Evolutionary conservation across 30 jellyfish, hydroid and myxozoan species (phyloP), one percentile per base, ranked within the genome.

Genomic region (Aurelia sp.): DNA sequence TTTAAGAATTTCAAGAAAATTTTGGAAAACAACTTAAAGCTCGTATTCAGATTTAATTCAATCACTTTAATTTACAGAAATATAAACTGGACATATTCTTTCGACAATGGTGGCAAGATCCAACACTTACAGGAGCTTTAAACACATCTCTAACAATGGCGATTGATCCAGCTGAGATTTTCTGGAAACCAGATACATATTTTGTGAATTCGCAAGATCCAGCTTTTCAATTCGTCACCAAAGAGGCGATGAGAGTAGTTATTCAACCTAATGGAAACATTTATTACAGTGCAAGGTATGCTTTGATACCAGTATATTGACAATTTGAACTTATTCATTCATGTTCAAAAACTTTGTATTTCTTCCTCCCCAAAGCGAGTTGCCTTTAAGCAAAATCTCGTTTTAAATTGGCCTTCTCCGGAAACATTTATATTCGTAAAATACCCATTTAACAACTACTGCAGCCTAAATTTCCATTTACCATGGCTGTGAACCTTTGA

Each of bases 21-120:
- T 27, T 27, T 27, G 33, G 33, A 27, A 27, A 2, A 27, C 1
- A 27, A 2, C 33, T 27, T 27, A 27, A 27, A 27, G 2, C 33
- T 27, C 33, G 33, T 27, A 7, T 7, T 2, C 50, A 37, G 50
- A 37, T 37, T 37, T 5, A 37, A 37, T 75, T 33, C 35, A 10
- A 6, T 9, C 17, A 5, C n/a, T 20, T 17, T 63, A 35, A 22
- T 44, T 20, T 79, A 13, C 69, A 79, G 90, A 67, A 48, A 50
- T 79, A 79, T 48, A 23, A 23, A 17, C 30, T 79, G 58, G 90
- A 79, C 13, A 79, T 79, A 37, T 70, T 79, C 48, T 79, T 79
- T 51, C 90, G 90, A 13, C 90, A 79, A 79, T 79, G 90, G 90
- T 79, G 90, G 90, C n/a, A 19, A 17, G 90, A 79, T 58, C 71